Percentiles rank a stretch among this genome's conserved stretches.
These are phyloP conservation scores for Sialis fuliginosa DNA, from an alignment of 2,888 invertebrate species.

Conservation along the genomic window DNA sequence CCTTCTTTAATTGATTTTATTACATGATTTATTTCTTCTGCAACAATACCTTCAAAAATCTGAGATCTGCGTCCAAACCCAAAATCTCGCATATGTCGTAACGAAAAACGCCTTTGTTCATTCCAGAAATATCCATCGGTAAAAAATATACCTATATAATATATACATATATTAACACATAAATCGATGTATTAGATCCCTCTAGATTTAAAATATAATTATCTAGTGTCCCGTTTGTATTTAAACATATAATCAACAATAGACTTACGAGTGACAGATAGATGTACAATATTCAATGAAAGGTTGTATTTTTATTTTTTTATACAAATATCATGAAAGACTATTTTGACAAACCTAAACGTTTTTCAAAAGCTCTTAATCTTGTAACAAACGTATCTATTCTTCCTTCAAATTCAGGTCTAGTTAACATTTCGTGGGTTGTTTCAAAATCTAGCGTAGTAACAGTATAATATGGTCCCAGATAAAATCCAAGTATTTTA, in stretches of 20 bases:
- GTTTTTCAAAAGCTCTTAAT: constrained; percentile 34
- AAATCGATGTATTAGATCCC: neutral
- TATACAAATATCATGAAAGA: no score
- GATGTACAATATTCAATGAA: no score
- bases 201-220: neutral
- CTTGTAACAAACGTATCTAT: constrained; percentile 28
- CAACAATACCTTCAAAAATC: constrained; percentile 29
- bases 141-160: constrained; percentile 42
- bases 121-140: constrained; percentile 45
- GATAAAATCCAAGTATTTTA: constrained; percentile 36
- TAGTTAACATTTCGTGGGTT: constrained; percentile 36
- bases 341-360: constrained; percentile 24
- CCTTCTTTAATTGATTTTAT: constrained; percentile 29
- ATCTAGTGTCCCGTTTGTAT: neutral
- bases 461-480: constrained; percentile 31
- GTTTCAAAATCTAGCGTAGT: constrained; percentile 33
- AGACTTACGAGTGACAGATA: no score
- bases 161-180: neutral
- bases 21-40: constrained; percentile 27
- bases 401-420: constrained; percentile 44
- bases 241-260: no score
- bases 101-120: constrained; percentile 44
- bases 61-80: constrained; percentile 46
- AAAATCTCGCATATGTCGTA: constrained; percentile 45
- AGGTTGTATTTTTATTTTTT: no score